Evolutionary conservation across 2,888 invertebrate genomes (phyloP), one percentile per base, ranked within the genome.

Genomic region (Drosophila neotestacea): DNA sequence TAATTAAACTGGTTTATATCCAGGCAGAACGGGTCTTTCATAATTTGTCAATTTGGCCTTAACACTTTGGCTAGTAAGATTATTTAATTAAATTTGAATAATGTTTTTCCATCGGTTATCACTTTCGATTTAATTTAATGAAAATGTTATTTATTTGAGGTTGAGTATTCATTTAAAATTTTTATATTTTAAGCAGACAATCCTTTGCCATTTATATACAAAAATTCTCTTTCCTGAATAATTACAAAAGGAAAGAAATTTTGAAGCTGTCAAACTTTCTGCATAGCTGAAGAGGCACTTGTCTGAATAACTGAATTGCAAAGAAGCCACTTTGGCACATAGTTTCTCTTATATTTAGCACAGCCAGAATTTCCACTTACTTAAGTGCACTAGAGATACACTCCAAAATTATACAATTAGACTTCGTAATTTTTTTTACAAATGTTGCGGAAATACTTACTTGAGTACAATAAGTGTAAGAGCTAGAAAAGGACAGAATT

Each of bases 391-490:
- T 73, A 6, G 2, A 9, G 36, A 10, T 34, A 9, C 5, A 7
- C 67, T 62, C 28, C 6, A 61, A 54, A 36, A 16, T 30, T 39
- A 38, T 27, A 42, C 51, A 70, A 66, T 50, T 28, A 46, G 27
- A 36, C 32, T 66, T 42, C 38, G 41, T 46, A 61, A 50, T 52
- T 46, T 58, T 13, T 7, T 7, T 42, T 13, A 58, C 50, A 27
- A 46, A 50, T 46, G 61, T 50, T 27, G 48, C 34, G 41, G 27
- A 36, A 38, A 30, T 36, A 46, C 36, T 36, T 46, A 38, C 34
- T 7, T 4, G 41, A 36, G n/a, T 32, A 1, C 0, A 41, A 10
- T n/a, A 10, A 34, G 39, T 47, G 27, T 1, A 42, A 27, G 36
- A 34, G 22, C 11, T 16, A 28, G 36, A 67, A 32, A 22, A 9